A percentile compares a stretch with the other conserved stretches of the same genome.
phyloP scores from a whole-genome alignment of 2,797 vertebrate genomes.

The Cyclura pinguis region DNA sequence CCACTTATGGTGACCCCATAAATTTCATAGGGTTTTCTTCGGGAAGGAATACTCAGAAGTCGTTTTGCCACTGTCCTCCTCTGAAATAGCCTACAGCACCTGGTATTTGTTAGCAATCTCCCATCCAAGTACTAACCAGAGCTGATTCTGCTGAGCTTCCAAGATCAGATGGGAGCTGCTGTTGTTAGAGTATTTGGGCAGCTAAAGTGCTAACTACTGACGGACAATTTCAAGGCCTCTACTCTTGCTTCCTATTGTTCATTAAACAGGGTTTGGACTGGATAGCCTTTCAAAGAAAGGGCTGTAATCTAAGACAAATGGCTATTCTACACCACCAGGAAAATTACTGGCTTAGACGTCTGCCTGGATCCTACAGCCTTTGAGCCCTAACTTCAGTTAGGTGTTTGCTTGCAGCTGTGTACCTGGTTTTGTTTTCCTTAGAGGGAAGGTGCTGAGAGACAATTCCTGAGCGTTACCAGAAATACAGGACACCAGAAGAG shows the following conservation, averaged over 20 bases:
- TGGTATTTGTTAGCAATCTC: no score
- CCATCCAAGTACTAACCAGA: no score
- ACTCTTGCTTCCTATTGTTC: neutral
- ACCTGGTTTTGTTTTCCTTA: neutral
- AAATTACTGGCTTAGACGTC: neutral
- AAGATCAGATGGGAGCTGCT: no score
- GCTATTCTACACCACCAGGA: neutral
- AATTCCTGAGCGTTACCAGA: neutral
- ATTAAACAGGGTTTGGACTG: neutral
- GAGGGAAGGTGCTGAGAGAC: no score
- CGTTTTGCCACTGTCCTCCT: no score
- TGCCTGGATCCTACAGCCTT: neutral
- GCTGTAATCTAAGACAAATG: neutral
- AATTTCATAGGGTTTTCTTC: no score
- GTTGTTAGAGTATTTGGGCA: no score
- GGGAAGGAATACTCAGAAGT: no score
- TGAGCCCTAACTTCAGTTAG: neutral
- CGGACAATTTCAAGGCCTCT: neutral
- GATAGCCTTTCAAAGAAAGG: neutral
- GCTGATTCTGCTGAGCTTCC: no score
- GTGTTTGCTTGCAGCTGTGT: neutral
- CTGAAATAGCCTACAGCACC: no score
- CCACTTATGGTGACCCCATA: no score
- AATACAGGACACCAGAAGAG: neutral
- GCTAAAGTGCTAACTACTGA: no score